Percentiles rank a stretch among this genome's conserved stretches.
phyloP scores from a whole-genome alignment of 2,797 vertebrate species.

The Eremophila alpestris region DNA sequence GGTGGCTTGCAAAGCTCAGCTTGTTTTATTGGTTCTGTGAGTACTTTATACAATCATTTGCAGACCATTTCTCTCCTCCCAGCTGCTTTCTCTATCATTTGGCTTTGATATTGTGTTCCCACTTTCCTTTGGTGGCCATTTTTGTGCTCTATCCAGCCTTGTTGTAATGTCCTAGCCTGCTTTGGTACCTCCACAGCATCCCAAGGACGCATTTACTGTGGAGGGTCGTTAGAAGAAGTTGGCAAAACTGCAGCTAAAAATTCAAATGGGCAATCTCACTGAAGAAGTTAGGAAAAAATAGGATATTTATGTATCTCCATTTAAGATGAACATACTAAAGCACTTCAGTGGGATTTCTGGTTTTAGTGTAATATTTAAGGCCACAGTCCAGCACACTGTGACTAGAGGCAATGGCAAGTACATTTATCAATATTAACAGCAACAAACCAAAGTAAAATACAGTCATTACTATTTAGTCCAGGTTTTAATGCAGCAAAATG shows the following conservation, averaged over 20 bases:
- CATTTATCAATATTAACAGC: not conserved
- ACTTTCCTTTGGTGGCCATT: not conserved
- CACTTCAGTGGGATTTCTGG: not conserved
- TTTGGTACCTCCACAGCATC: not conserved
- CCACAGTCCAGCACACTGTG: not conserved
- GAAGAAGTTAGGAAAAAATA: not conserved
- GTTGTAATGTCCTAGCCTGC: rapidly evolving
- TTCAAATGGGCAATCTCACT: not conserved
- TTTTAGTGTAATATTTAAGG: not conserved
- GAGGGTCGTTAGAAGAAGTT: not conserved
- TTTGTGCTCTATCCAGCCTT: not conserved
- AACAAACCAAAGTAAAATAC: not conserved
- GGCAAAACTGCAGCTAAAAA: not conserved
- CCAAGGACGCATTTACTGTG: not conserved
- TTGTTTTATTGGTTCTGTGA: not conserved
- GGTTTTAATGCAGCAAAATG: not conserved
- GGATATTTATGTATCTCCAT: not conserved
- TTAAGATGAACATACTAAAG: not conserved
- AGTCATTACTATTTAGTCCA: not conserved
- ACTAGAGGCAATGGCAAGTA: not conserved
- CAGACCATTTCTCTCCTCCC: not conserved
- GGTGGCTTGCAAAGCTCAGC: not conserved
- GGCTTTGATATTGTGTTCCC: not conserved
- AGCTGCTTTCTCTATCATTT: not conserved
- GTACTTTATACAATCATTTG: not conserved